These are phyloP conservation scores for Apis dorsata DNA, from an alignment of 1,140 invertebrate species.

Conservation along the genomic window DNA sequence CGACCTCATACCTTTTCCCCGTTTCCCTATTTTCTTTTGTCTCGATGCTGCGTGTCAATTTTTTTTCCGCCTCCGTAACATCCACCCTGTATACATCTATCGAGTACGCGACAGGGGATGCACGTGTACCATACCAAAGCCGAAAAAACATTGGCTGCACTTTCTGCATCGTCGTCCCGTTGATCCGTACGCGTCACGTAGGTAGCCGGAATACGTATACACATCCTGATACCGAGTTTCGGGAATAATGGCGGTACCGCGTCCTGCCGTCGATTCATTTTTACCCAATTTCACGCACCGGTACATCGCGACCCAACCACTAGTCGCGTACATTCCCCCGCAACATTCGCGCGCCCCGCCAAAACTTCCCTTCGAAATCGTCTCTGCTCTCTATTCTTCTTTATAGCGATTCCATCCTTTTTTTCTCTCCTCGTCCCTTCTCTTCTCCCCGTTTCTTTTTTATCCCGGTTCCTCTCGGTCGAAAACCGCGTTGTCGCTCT, in stretches of 20 bases:
- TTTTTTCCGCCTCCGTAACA: not conserved
- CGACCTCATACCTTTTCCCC: too few species aligned
- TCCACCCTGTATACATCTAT: not conserved
- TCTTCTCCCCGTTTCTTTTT: not conserved
- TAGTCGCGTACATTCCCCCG: not conserved
- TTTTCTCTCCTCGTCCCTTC: too few species aligned
- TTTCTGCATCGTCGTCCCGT: slow-evolving; percentile 38
- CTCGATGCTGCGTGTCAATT: not conserved
- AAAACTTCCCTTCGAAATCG: slow-evolving; percentile 7
- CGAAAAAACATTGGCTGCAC: slow-evolving; percentile 32
- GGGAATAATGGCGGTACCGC: slow-evolving; percentile 45
- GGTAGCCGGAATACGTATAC: not conserved
- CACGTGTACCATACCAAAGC: not conserved
- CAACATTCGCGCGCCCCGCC: not conserved
- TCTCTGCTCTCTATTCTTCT: not conserved
- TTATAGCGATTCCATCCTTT: too few species aligned
- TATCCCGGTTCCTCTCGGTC: slow-evolving; percentile 19
- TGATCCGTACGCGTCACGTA: slow-evolving; percentile 39
- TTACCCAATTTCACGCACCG: slow-evolving; percentile 68
- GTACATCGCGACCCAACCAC: slow-evolving; percentile 38
- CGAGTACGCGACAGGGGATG: not conserved
- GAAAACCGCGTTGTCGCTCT: slow-evolving; percentile 56
- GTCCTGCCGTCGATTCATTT: slow-evolving; percentile 58
- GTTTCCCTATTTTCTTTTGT: too few species aligned
- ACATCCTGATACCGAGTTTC: slow-evolving; percentile 36